phyloP scores from a whole-genome alignment of 2,888 invertebrate genomes.

The Pyrrhia umbra region DNA sequence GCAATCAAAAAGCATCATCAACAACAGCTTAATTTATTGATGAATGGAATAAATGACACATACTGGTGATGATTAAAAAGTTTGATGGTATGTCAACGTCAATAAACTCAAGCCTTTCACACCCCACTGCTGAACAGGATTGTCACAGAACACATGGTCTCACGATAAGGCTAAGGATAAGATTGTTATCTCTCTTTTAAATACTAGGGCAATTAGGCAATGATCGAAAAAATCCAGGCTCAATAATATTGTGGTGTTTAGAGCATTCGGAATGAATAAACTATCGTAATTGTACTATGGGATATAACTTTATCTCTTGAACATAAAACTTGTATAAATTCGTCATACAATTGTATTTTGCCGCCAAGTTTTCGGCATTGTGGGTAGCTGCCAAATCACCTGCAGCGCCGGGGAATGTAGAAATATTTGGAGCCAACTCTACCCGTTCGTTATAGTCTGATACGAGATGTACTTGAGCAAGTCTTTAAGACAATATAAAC shows the following conservation, averaged over 20 bases:
- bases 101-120: too few relatives aligned
- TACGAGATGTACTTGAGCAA: slow-evolving; percentile 8
- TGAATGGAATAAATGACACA: not conserved
- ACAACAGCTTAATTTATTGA: not conserved
- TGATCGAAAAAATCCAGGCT: not conserved
- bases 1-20: not conserved
- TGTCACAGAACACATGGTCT: too few relatives aligned
- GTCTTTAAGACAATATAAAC: not conserved
- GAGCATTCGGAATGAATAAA: not conserved
- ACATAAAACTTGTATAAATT: slow-evolving; percentile 23
- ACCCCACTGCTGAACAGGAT: too few relatives aligned
- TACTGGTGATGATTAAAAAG: too few relatives aligned
- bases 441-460: slow-evolving; percentile 1
- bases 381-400: slow-evolving; percentile 57
- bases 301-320: slow-evolving; percentile 11
- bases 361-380: slow-evolving; percentile 49
- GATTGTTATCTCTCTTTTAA: not conserved
- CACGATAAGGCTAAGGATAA: too few relatives aligned
- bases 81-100: too few relatives aligned
- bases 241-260: not conserved
- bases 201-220: not conserved
- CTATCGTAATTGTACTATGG: not conserved
- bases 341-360: slow-evolving; percentile 31
- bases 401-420: slow-evolving; percentile 26
- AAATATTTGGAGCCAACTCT: slow-evolving; percentile 44